Evolutionary conservation across 2,888 invertebrate genomes (phyloP), one percentile per base, ranked within the genome.

Genomic region (Embidobia sp.): DNA sequence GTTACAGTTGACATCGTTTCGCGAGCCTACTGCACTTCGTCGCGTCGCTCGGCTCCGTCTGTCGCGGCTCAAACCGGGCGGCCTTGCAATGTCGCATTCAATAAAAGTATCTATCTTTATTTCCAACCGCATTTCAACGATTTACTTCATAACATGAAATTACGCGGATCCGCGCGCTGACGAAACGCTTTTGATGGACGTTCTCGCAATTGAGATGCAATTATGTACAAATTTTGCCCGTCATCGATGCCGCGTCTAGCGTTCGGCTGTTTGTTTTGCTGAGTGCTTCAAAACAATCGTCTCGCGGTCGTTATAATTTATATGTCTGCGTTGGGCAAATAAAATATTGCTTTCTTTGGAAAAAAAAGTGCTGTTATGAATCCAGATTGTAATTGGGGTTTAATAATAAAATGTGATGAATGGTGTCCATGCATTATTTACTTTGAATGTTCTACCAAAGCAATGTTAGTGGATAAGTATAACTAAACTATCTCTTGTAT

Each of bases 61-160:
- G 51, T 33, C 53, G 40, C 51, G 51, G 2, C 31, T 31, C 44
- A 33, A 75, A 75, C 75, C 33, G 67, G 75, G 26, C 67, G 75
- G 42, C 75, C 75, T 75, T 75, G 75, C 75, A 55, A 67, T 53
- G 74, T 74, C 66, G 66, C 40, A 66, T 59, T 66, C 66, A 59
- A 74, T 59, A 66, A 64, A 48, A 73, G 57, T 64, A 16, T 53
- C 66, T 31, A 57, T 74, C 66, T 66, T 66, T 44, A 67, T 61
- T 74, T 61, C 31, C 59, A 74, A 40, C 40, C 35, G 35, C 40
- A 61, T 61, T 67, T 74, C 40, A 51, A 44, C 51, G 67, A 61
- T 67, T 59, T 67, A 33, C 57, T 48, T 63, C 57, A 26, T 49
- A 57, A 48, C 35, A n/a, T 22, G 57, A 40, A 73, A 48, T 73